Percentiles rank a stretch among this genome's conserved stretches.
These are phyloP conservation scores for Dascyllus trimaculatus DNA, from an alignment of 2,113 vertebrate species.

Conservation along the genomic window DNA sequence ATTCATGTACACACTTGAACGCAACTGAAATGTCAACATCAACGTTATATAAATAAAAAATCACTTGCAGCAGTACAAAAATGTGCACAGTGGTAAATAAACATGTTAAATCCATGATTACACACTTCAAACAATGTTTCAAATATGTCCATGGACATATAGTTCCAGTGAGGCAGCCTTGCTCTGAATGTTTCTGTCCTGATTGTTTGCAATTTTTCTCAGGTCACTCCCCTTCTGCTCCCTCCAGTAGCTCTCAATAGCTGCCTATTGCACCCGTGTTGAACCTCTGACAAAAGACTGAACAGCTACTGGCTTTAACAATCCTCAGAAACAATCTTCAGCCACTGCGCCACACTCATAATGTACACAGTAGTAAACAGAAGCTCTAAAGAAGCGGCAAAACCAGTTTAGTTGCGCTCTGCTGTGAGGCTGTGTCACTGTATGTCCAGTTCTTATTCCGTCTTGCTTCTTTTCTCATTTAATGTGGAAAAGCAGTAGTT, in stretches of 20 bases:
- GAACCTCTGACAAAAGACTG: slow-evolving; percentile 3
- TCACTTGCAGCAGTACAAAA: not conserved
- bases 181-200: slow-evolving; percentile 1
- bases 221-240: slow-evolving; percentile 30
- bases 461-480: not conserved
- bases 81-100: not conserved
- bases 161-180: not conserved
- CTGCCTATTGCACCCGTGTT: slow-evolving; percentile 26
- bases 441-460: not conserved
- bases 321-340: slow-evolving; percentile 12
- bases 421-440: slow-evolving; percentile 16
- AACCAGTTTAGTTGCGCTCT: slow-evolving; percentile 23
- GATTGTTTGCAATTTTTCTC: slow-evolving; percentile 27
- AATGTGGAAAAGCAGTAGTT: not conserved
- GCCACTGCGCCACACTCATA: not conserved
- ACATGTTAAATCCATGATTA: not conserved
- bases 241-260: slow-evolving; percentile 26
- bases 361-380: not conserved
- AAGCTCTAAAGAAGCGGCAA: not conserved
- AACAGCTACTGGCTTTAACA: slow-evolving; percentile 14
- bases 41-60: not conserved
- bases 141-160: not conserved
- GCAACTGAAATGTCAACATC: not conserved
- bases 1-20: not conserved
- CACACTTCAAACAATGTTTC: not conserved